These are phyloP conservation scores for Ciconia nigra DNA, from an alignment of 2,797 vertebrate species.

Conservation along the genomic window DNA sequence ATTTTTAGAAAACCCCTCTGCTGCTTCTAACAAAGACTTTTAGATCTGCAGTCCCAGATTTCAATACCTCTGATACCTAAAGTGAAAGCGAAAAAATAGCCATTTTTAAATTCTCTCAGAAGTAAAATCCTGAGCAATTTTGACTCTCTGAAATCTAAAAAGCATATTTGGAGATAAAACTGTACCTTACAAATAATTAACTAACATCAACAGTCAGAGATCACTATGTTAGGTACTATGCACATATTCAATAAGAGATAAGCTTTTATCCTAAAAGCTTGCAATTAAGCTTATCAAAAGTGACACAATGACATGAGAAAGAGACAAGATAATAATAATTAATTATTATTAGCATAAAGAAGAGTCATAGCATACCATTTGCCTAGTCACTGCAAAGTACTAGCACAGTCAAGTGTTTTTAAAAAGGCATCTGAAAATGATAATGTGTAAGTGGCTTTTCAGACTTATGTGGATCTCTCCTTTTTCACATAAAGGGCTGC, in stretches of 20 bases:
- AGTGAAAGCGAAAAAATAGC: neutral
- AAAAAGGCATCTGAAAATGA: neutral
- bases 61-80: neutral
- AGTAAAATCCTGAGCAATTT: neutral
- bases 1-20: slow-evolving; percentile 28
- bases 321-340: slow-evolving; percentile 55
- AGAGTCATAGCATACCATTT: slow-evolving; percentile 54
- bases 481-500: neutral
- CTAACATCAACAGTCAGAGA: neutral
- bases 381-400: slow-evolving; percentile 49
- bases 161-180: neutral
- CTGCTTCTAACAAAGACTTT: neutral
- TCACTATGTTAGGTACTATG: neutral
- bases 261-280: slow-evolving; percentile 45
- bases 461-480: neutral
- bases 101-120: neutral
- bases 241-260: neutral
- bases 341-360: slow-evolving; percentile 46
- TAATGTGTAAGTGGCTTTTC: neutral
- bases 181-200: slow-evolving; percentile 15
- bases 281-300: slow-evolving; percentile 48
- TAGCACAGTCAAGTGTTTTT: slow-evolving; percentile 1
- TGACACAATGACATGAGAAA: slow-evolving; percentile 20
- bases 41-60: neutral
- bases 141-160: neutral